Percentiles rank a stretch among this genome's conserved stretches.
Conservation (phyloP, 2,113 vertebrate species). For the Fulica atra region DNA sequence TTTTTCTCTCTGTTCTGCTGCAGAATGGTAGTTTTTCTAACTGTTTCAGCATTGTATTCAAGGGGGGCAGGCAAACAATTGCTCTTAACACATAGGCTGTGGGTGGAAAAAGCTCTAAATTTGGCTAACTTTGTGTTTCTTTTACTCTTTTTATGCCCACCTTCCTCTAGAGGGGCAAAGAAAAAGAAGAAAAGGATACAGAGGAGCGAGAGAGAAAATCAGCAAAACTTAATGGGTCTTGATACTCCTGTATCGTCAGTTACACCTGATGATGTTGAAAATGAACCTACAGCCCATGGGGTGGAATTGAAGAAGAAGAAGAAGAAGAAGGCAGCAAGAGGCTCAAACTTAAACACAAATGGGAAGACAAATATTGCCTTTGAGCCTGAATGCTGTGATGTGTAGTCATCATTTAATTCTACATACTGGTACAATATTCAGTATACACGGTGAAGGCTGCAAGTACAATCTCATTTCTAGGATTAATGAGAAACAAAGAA, state of each 20-base stretch:
- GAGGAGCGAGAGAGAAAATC: slow-evolving; percentile 60
- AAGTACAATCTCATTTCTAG: background rate
- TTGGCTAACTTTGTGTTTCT: slow-evolving; percentile 55
- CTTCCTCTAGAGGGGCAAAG: slow-evolving; percentile 68
- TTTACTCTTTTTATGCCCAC: slow-evolving; percentile 43
- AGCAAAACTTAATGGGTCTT: slow-evolving; percentile 43
- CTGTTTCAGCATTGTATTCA: slow-evolving; percentile 42
- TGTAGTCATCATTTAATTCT: slow-evolving; percentile 4
- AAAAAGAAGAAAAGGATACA: slow-evolving; percentile 81
- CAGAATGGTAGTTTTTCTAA: slow-evolving; percentile 18
- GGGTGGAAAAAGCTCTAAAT: slow-evolving; percentile 49
- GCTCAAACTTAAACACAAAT: slow-evolving; percentile 66
- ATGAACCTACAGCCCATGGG: slow-evolving; percentile 16
- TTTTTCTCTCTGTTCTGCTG: slow-evolving; percentile 55
- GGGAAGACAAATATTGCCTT: slow-evolving; percentile 77
- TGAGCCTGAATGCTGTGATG: slow-evolving; percentile 62
- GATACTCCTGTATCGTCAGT: slow-evolving; percentile 42
- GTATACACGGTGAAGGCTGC: background rate
- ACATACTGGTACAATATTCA: background rate
- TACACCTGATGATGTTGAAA: slow-evolving; percentile 61
- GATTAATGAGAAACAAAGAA: background rate
- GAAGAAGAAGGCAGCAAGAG: slow-evolving; percentile 48
- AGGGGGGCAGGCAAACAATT: slow-evolving; percentile 43
- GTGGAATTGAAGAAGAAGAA: slow-evolving; percentile 71
- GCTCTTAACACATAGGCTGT: slow-evolving; percentile 27